A percentile compares a stretch with the other conserved stretches of the same genome.
These are phyloP conservation scores for Danio tinwini DNA, from an alignment of 2,797 vertebrate genomes.

Conservation along the genomic window DNA sequence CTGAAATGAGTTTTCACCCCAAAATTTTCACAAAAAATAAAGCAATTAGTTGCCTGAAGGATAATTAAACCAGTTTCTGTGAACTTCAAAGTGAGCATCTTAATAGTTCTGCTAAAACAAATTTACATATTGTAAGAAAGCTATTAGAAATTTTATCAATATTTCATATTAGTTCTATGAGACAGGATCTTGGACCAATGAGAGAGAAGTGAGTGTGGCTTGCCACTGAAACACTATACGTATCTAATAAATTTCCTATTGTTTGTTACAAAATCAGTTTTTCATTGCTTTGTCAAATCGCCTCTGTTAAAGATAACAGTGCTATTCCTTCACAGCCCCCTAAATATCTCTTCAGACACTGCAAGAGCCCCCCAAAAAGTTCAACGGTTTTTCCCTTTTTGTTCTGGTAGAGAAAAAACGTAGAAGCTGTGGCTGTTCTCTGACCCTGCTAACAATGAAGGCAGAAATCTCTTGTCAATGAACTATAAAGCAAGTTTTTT, in stretches of 20 bases:
- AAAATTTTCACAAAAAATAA: too few relatives aligned
- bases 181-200: neutral
- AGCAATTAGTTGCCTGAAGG: too few relatives aligned
- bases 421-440: neutral
- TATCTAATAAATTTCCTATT: neutral
- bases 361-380: neutral
- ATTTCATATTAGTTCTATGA: neutral
- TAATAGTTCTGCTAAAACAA: too few relatives aligned
- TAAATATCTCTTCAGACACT: neutral
- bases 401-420: neutral
- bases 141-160: neutral
- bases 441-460: neutral
- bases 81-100: too few relatives aligned
- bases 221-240: neutral
- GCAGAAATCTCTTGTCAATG: neutral
- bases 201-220: neutral
- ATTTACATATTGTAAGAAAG: neutral
- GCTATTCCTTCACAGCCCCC: neutral
- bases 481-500: conserved; percentile 1
- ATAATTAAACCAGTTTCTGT: too few relatives aligned
- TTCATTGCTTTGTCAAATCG: neutral
- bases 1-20: too few relatives aligned
- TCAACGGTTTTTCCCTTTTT: neutral
- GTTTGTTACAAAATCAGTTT: neutral
- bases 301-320: neutral